These are phyloP conservation scores for Macroglossus sobrinus DNA, from an alignment of 2,113 vertebrate species.

Conservation along the genomic window DNA sequence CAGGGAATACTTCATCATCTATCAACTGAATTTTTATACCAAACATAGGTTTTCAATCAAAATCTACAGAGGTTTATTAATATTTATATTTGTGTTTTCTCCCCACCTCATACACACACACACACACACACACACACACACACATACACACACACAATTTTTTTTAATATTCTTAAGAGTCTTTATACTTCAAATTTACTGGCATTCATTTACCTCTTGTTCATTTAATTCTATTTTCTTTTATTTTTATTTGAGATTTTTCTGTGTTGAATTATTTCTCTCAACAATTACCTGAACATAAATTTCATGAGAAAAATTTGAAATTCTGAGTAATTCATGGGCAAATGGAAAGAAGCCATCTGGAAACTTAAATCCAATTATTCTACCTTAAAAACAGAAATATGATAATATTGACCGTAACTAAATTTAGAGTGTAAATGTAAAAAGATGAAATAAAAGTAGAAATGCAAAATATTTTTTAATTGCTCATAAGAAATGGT, in stretches of 20 bases:
- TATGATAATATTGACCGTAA: background rate
- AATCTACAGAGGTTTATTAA: background rate
- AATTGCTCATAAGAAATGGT: background rate
- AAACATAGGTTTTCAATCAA: too few species aligned
- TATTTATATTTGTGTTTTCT: background rate
- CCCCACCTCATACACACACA: too few species aligned
- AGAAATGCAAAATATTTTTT: background rate
- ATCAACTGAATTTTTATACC: background rate
- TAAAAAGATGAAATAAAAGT: background rate
- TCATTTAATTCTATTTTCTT: background rate
- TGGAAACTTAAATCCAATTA: background rate
- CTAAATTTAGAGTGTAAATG: background rate
- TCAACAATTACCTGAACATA: background rate
- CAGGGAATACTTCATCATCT: background rate
- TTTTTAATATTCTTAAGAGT: background rate
- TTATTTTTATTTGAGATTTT: background rate
- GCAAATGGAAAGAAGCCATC: background rate
- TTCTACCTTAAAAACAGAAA: background rate
- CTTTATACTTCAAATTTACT: background rate
- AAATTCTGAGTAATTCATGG: background rate
- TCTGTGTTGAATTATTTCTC: background rate
- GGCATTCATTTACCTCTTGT: background rate
- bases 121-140: background rate
- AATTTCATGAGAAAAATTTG: background rate
- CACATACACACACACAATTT: background rate